A percentile compares a stretch with the other conserved stretches of the same genome.
phyloP scores from a whole-genome alignment of 2,888 invertebrate species.

The Eueremaeus valkanovi region DNA sequence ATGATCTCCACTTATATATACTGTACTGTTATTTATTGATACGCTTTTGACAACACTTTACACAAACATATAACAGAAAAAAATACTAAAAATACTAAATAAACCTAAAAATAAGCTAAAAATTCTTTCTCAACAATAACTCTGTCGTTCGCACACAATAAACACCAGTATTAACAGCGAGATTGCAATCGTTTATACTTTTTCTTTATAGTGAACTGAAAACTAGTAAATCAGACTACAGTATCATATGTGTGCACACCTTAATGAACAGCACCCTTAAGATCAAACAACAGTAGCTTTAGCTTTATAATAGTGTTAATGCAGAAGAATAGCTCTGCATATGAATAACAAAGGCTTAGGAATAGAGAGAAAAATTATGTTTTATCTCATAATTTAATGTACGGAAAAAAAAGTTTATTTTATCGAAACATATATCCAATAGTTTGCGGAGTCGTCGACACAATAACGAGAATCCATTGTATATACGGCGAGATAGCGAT shows the following conservation, averaged over 20 bases:
- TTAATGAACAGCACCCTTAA: not conserved
- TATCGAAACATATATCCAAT: not conserved
- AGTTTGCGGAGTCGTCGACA: not conserved
- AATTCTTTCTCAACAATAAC: too few relatives aligned
- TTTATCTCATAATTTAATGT: not conserved
- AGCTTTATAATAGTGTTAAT: not conserved
- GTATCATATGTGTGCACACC: not conserved
- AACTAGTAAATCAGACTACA: not conserved
- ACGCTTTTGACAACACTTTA: slow-evolving; percentile 18
- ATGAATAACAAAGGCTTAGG: too few relatives aligned
- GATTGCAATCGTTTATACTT: too few relatives aligned
- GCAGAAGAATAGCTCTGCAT: not conserved
- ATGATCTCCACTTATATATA: not conserved
- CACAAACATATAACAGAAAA: not conserved
- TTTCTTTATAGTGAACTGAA: too few relatives aligned
- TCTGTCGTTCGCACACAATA: too few relatives aligned
- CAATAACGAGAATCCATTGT: not conserved
- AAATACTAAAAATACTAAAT: not conserved
- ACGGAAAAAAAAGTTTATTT: not conserved
- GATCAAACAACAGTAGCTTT: not conserved
- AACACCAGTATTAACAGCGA: too few relatives aligned
- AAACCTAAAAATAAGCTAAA: too few relatives aligned
- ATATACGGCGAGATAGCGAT: not conserved
- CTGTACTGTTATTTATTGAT: slow-evolving; percentile 21
- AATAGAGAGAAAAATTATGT: not conserved